Conservation (phyloP, 2,113 vertebrate species). For the Indicator maculatus region DNA sequence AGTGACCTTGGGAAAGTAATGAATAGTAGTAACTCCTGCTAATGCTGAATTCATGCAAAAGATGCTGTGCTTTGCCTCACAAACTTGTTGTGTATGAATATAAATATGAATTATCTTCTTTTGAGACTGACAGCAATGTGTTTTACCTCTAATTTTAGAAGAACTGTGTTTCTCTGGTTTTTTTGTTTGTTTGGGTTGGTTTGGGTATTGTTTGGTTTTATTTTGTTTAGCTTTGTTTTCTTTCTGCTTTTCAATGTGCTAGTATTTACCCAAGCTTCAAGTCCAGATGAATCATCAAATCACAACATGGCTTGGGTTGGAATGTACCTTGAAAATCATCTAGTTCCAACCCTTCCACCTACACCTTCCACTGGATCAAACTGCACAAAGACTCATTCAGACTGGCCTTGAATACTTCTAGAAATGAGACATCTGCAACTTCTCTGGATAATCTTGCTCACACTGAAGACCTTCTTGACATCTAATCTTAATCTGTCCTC, state of each 20-base stretch:
- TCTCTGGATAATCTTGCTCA: not conserved
- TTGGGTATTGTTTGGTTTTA: not conserved
- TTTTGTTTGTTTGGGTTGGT: no score
- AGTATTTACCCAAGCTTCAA: not conserved
- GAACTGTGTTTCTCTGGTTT: accelerated
- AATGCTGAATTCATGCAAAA: not conserved
- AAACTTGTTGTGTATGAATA: accelerated
- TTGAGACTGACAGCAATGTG: accelerated
- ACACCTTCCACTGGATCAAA: no score
- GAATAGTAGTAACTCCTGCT: not conserved
- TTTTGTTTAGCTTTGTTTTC: not conserved
- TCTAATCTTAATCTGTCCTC: no score
- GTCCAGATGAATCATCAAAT: no score
- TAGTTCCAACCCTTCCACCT: no score
- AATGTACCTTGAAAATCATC: no score
- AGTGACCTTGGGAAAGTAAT: not conserved
- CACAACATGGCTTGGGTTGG: no score
- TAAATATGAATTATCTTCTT: not conserved
- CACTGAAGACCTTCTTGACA: not conserved
- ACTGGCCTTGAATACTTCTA: not conserved
- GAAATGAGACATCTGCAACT: not conserved
- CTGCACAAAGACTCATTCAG: not conserved
- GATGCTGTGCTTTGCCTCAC: not conserved
- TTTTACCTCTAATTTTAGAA: not conserved
- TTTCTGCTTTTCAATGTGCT: not conserved